These are phyloP conservation scores for Ciconia stormi DNA, from an alignment of 2,113 vertebrate species.

Conservation along the genomic window DNA sequence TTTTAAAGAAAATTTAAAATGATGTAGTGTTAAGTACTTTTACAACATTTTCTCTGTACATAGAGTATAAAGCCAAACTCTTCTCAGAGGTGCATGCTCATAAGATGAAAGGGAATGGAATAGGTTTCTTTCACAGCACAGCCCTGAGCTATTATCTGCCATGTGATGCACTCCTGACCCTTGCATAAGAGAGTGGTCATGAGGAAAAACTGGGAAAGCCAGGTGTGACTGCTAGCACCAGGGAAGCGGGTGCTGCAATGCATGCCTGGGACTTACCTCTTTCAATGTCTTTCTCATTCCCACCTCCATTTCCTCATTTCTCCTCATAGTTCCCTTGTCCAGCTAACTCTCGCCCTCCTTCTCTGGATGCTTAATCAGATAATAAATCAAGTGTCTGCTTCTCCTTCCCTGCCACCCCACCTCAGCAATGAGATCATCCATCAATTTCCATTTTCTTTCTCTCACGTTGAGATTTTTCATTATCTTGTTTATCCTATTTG, in stretches of 20 bases:
- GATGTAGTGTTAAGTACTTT: not conserved
- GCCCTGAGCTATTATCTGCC: not conserved
- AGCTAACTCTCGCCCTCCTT: not conserved
- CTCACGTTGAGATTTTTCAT: not conserved
- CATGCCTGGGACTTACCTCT: fast-evolving
- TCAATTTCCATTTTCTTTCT: not conserved
- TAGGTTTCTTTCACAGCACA: not conserved
- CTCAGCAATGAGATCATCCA: not conserved
- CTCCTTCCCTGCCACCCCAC: not conserved
- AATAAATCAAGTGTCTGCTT: not conserved
- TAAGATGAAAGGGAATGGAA: not conserved
- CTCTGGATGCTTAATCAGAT: not conserved
- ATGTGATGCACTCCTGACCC: not conserved
- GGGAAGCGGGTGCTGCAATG: not conserved
- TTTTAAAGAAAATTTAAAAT: not conserved
- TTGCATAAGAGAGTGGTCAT: not conserved
- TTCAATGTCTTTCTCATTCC: not conserved
- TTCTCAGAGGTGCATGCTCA: not conserved
- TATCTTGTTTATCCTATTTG: not conserved
- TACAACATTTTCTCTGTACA: not conserved
- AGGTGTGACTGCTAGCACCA: not conserved
- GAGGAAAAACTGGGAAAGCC: not conserved
- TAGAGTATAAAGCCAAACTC: not conserved
- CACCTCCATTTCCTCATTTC: not conserved
- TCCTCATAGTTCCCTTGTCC: not conserved